Conservation (phyloP, 2,113 vertebrate species). For the Polyodon spathula region DNA sequence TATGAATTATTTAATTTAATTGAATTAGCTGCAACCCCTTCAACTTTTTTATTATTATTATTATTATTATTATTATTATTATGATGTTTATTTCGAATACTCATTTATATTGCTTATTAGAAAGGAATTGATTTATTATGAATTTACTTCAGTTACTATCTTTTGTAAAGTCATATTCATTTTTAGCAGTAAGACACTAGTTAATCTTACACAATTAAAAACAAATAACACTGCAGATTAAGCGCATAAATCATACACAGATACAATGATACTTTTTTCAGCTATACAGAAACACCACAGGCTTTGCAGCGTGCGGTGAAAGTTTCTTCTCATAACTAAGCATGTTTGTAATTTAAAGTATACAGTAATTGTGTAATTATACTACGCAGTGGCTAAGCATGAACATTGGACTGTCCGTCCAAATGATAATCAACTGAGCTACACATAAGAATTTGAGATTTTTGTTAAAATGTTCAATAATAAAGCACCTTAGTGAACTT, state of each 20-base stretch:
- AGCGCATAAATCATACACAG: not conserved
- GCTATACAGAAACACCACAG: not conserved
- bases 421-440: too few relatives aligned
- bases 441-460: too few relatives aligned
- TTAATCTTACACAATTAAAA: slow-evolving; percentile 16
- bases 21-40: not conserved
- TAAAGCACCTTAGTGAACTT: too few relatives aligned
- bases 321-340: too few relatives aligned
- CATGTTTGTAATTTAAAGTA: too few relatives aligned
- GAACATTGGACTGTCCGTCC: too few relatives aligned
- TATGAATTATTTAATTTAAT: too few relatives aligned
- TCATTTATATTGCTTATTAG: slow-evolving; percentile 6
- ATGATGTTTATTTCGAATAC: slow-evolving; percentile 6
- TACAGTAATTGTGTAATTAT: too few relatives aligned
- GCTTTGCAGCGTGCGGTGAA: too few relatives aligned
- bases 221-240: slow-evolving; percentile 10
- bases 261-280: not conserved
- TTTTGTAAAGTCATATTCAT: slow-evolving; percentile 7
- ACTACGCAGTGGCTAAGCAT: too few relatives aligned
- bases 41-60: slow-evolving; percentile 5
- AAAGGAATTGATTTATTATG: slow-evolving; percentile 3
- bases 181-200: slow-evolving; percentile 6
- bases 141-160: slow-evolving; percentile 6
- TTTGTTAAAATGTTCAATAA: too few relatives aligned
- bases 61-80: slow-evolving; percentile 2